Base-by-base conservation (phyloP, 2,888 invertebrate species). In the Therioaphis trifolii region DNA sequence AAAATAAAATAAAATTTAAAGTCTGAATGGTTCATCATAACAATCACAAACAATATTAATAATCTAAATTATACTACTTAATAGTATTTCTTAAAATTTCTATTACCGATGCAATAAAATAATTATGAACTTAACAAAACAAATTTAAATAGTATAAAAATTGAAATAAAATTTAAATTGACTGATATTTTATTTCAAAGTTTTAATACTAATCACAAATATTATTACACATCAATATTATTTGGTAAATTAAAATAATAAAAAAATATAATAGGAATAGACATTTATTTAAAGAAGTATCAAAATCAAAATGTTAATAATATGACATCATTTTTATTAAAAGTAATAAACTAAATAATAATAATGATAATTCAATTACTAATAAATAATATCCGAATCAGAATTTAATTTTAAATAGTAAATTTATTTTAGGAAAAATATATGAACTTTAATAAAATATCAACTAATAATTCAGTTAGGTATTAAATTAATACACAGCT, bases 161-260 rank as follows among this genome's bases (percentile, higher is more conserved):
- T 35, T 27, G 75, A 76, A 76, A 76, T 77, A 77, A 63, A 49
- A 66, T 18, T 49, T 49, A 49, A 40, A 55, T 35, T 78, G 68
- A 68, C 78, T 49, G 66, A 21, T 40, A 52, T 68, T 78, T 68
- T 40, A 78, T 78, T 68, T 78, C 52, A 68, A 52, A 5, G 21
- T 66, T 52, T 21, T 11, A 69, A 66, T 52, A 78, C 18, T 52
- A 35, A 77, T 52, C 40, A 21, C 49, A 63, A 35, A 49, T 35
- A 74, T 40, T 74, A 77, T 77, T 66, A 77, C n/a, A n/a, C 11
- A 7, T 3, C 4, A 49, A 21, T 4, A 29, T 5, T 1, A 49
- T 35, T n/a, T 12, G n/a, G 49, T 52, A 72, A n/a, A n/a, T 29
- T 61, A 12, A 43, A 76, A 35, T 66, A 52, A 11, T 43, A 43